Conservation (phyloP, 1,140 invertebrate genomes). For the Microplitis demolitor region DNA sequence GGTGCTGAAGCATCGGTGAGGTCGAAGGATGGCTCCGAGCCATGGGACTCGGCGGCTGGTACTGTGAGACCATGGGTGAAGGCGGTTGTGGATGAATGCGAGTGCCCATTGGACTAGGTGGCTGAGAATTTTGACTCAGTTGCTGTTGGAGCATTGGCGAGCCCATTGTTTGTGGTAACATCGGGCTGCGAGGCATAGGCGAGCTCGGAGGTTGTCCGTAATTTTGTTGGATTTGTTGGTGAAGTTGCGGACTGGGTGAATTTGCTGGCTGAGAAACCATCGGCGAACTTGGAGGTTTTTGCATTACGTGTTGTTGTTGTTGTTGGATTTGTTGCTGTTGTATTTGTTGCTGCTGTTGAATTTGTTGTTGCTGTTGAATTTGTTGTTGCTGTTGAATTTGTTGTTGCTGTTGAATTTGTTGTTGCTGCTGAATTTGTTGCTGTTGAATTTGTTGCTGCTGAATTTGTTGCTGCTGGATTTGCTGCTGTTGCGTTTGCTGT, state of each 20-base stretch:
- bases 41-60: constrained; percentile 62
- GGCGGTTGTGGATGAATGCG: constrained; percentile 53
- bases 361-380: constrained; percentile 58
- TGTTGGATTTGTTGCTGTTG: constrained; percentile 50
- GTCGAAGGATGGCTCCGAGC: constrained; percentile 53
- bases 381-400: constrained; percentile 63
- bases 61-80: constrained; percentile 56
- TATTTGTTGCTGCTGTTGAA: constrained; percentile 44
- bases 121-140: constrained; percentile 57
- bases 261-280: constrained; percentile 64
- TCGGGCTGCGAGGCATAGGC: constrained; percentile 69
- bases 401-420: constrained; percentile 62
- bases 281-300: constrained; percentile 61
- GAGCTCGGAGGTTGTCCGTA: constrained; percentile 68
- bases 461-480: constrained; percentile 51
- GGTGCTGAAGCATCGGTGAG: constrained; percentile 58
- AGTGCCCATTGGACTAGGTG: constrained; percentile 56
- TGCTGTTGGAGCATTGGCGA: constrained; percentile 64
- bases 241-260: constrained; percentile 64
- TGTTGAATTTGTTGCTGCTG: constrained; percentile 60
- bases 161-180: constrained; percentile 62
- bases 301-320: constrained; percentile 53
- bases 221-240: constrained; percentile 61
- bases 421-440: constrained; percentile 54
- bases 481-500: constrained; percentile 50